Conservation (phyloP, 2,113 vertebrate genomes). For the Pagrus major region DNA sequence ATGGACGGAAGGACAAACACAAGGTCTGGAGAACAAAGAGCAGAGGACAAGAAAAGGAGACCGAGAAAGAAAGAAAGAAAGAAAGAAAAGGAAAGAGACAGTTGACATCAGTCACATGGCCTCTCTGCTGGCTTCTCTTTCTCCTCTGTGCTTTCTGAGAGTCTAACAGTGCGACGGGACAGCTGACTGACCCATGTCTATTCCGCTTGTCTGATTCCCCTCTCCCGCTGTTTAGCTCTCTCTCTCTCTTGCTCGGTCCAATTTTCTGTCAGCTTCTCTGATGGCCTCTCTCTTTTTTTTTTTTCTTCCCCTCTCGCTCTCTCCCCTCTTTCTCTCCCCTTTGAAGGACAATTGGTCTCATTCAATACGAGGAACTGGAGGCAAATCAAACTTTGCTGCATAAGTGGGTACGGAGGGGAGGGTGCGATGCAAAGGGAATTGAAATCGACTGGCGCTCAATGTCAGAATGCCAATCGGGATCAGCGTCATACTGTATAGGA, state of each 20-base stretch:
- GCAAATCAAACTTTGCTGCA: constrained; percentile 69
- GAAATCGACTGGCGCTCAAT: constrained; percentile 74
- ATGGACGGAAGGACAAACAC: constrained; percentile 52
- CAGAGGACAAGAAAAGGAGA: constrained; percentile 37
- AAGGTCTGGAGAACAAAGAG: constrained; percentile 34
- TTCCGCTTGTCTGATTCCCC: constrained; percentile 60
- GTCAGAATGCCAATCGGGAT: constrained; percentile 71
- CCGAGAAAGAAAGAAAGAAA: neutral
- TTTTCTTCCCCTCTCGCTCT: neutral
- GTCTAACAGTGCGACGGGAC: constrained; percentile 29
- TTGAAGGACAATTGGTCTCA: constrained; percentile 76
- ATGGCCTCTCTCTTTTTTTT: constrained; percentile 13
- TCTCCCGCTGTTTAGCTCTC: constrained; percentile 47
- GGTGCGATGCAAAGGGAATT: constrained; percentile 59
- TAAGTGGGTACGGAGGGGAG: constrained; percentile 41
- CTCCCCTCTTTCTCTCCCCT: constrained; percentile 21
- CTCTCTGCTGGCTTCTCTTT: constrained; percentile 13
- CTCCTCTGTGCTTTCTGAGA: constrained; percentile 27
- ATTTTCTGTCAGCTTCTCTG: constrained; percentile 58
- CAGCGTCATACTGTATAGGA: constrained; percentile 56
- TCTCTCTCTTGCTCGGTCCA: constrained; percentile 37
- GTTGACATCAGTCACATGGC: constrained; percentile 26
- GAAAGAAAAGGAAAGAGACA: constrained; percentile 44
- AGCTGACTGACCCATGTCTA: constrained; percentile 54
- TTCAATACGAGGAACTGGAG: constrained; percentile 71